Conservation (phyloP, 2,888 invertebrate species). For the Acheta domesticus region DNA sequence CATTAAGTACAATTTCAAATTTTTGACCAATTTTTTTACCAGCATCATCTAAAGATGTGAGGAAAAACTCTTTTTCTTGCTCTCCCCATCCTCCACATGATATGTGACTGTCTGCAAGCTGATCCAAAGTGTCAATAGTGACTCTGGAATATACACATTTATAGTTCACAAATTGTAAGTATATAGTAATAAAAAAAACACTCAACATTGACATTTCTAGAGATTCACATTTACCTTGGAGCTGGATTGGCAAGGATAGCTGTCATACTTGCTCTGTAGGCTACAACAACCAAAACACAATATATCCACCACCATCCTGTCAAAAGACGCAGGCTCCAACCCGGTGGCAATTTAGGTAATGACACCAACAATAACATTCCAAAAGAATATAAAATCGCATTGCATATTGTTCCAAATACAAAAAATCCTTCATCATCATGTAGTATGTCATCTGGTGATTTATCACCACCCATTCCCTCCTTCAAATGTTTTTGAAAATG, state of each 20-base stretch:
- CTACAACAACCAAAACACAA: slow-evolving; percentile 72
- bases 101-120: slow-evolving; percentile 64
- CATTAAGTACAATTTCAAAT: slow-evolving; percentile 61
- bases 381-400: slow-evolving; percentile 58
- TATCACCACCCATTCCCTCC: neutral
- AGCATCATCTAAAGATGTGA: slow-evolving; percentile 63
- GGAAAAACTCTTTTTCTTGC: slow-evolving; percentile 67
- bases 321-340: slow-evolving; percentile 75
- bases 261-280: slow-evolving; percentile 80
- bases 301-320: slow-evolving; percentile 89
- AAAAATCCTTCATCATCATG: slow-evolving; percentile 54
- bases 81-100: slow-evolving; percentile 69
- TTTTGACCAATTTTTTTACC: slow-evolving; percentile 64
- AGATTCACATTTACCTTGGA: slow-evolving; percentile 54
- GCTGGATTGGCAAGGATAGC: slow-evolving; percentile 77
- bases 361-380: slow-evolving; percentile 79
- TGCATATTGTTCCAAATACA: slow-evolving; percentile 64
- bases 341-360: slow-evolving; percentile 66
- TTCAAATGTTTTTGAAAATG: slow-evolving; percentile 49
- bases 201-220: neutral
- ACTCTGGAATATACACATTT: slow-evolving; percentile 50
- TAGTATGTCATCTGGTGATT: slow-evolving; percentile 32
- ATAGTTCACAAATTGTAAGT: neutral
- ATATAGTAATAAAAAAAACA: neutral
- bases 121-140: slow-evolving; percentile 71